Conservation (phyloP, 2,113 vertebrate species). For the Halcyon senegalensis region DNA sequence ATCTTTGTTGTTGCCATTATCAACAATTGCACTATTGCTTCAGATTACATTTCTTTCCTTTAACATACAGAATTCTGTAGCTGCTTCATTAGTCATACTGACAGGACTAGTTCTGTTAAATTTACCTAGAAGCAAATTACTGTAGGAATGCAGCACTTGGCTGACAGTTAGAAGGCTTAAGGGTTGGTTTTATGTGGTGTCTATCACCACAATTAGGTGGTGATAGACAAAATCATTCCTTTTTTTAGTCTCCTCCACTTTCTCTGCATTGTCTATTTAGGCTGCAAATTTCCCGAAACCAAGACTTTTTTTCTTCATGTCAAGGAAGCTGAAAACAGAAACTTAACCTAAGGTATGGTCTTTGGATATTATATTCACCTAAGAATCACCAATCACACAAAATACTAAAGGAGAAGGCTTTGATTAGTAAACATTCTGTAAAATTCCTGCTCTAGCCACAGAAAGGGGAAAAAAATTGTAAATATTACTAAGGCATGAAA, state of each 20-base stretch:
- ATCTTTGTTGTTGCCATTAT: background rate
- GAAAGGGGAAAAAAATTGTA: background rate
- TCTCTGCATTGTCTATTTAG: background rate
- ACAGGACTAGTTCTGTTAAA: background rate
- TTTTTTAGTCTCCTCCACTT: background rate
- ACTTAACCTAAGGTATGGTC: background rate
- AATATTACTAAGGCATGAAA: background rate
- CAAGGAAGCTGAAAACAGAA: background rate
- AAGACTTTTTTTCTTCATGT: background rate
- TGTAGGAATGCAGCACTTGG: background rate
- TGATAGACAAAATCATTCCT: background rate
- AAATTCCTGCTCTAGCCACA: background rate
- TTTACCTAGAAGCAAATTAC: background rate
- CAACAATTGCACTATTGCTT: background rate
- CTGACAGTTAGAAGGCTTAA: background rate
- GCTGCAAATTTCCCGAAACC: background rate
- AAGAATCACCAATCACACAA: background rate
- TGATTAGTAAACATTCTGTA: background rate
- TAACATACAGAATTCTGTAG: background rate
- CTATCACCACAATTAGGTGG: background rate
- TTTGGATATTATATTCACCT: background rate
- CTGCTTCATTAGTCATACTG: background rate
- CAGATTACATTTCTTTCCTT: background rate
- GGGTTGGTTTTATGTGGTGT: background rate
- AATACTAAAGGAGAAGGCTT: background rate